Evolutionary conservation across 2,797 vertebrate genomes (phyloP).

Genomic region (Sebastes wilsoni): DNA sequence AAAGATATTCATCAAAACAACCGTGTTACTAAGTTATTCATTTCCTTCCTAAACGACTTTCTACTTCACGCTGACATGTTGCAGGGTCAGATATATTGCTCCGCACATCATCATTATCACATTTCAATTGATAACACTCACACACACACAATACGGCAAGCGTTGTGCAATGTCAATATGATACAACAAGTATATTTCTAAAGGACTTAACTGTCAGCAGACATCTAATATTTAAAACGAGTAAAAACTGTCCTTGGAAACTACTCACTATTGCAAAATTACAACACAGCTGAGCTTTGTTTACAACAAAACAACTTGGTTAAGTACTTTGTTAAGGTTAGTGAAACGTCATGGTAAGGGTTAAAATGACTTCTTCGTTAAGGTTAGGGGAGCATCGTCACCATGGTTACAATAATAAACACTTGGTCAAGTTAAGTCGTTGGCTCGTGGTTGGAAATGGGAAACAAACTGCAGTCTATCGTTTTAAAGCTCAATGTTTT

Average conservation of each 20-base stretch:
- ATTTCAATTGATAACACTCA: not conserved
- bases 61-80: not conserved
- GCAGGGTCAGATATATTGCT: not conserved
- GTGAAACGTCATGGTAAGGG: too few species aligned
- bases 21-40: not conserved
- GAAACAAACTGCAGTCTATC: not conserved
- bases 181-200: not conserved
- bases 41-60: not conserved
- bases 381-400: not conserved
- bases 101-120: not conserved
- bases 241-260: not conserved
- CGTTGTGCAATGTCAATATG: not conserved
- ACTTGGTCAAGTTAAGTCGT: not conserved
- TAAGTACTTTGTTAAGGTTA: not conserved
- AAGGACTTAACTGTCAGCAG: not conserved
- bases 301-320: not conserved
- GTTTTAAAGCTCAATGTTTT: not conserved
- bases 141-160: not conserved
- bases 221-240: not conserved
- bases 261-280: not conserved
- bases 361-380: not conserved
- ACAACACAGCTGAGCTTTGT: not conserved
- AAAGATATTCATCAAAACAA: slow-evolving; percentile 1
- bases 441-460: not conserved
- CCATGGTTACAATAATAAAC: not conserved